Base-by-base conservation (phyloP, 2,797 vertebrate species). In the Enteromius unitaeniatus region DNA sequence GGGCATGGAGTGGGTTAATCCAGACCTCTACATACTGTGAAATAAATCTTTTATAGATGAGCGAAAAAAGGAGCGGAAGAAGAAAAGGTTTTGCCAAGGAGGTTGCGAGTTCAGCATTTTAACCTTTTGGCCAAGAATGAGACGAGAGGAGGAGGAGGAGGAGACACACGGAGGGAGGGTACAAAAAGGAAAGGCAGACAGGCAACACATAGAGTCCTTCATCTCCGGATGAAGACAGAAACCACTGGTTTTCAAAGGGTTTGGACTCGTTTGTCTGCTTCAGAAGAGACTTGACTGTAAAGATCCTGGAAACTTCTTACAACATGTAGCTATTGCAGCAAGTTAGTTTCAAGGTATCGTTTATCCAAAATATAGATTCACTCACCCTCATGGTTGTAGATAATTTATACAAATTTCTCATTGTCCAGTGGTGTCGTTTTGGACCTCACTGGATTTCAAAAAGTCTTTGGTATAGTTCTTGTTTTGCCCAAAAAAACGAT, bases 31-130 rank as follows among this genome's bases (percentile, higher is more conserved):
- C 96, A 95, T 95, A 95, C 94, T 93, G 94, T 91, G 93, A 94
- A 95, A 95, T 94, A 95, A 95, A 94, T 94, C 91, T 94, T 92
- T 92, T 85, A 85, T 88, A 93, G 93, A 94, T 94, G 92, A 92
- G 90, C 68, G 84, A 92, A 91, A 37, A 90, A 91, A 85, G 90
- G 91, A 91, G 60, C 49, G 91, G 91, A 91, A 91, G 92, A 83
- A 84, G 84, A 84, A 84, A 89, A 89, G 88, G 91, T 92, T 90
- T 94, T 95, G 93, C 94, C 95, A 94, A 91, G 90, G 93, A 96
- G 96, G 96, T 96, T 94, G 73, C 96, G 95, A 96, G 97, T 96
- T 96, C 96, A 96, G 97, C 96, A 97, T 96, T 97, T 97, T 98
- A 97, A 97, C 97, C 97, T 96, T 64, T 95, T 97, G 96, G 95